Evolutionary conservation across 1,140 invertebrate species (phyloP), one percentile per base, ranked within the genome.

Genomic region (Drosophila pachea): DNA sequence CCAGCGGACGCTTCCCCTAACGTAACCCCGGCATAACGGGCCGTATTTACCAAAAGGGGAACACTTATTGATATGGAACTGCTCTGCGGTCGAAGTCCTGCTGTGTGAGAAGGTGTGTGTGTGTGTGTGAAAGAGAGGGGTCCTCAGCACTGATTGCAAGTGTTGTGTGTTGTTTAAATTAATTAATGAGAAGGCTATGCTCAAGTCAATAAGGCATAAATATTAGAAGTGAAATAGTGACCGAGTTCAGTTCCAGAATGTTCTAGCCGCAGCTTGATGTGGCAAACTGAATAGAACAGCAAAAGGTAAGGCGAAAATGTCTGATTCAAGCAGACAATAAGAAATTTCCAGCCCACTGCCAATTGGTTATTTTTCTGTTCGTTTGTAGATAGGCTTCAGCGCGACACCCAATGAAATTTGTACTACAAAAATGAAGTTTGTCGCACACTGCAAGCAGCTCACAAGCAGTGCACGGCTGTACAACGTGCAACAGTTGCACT

Each of bases 101-200:
- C 78, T 78, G 78, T 42, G 43, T 67, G 55, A 11, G 9, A 11
- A 11, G 8, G 36, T 38, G 35, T 38, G 35, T 38, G 36, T 38
- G 14, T 47, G 16, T 31, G 52, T 58, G 35, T 9, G 35, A 33
- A 49, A 40, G 35, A 73, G 66, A 63, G 65, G 65, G 60, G 75
- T 12, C 74, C 61, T 70, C 31, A 12, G 29, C 42, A 48, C 72
- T 75, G 75, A 84, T 73, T 75, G 70, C 56, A 77, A 73, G 67
- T 63, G 73, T 49, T 56, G 29, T 54, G 48, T 40, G 22, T 14
- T 59, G 48, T 53, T 31, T 7, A 33, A 70, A 59, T 65, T 32
- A 47, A 69, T 64, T 52, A 45, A 52, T 33, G 9, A 36, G 22
- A 43, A 32, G 22, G 7, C 22, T 5, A 31, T 29, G 16, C 6